Percentiles rank a stretch among this genome's conserved stretches.
Conservation (phyloP, 2,113 vertebrate genomes). For the Chaetorhynchus papuensis region DNA sequence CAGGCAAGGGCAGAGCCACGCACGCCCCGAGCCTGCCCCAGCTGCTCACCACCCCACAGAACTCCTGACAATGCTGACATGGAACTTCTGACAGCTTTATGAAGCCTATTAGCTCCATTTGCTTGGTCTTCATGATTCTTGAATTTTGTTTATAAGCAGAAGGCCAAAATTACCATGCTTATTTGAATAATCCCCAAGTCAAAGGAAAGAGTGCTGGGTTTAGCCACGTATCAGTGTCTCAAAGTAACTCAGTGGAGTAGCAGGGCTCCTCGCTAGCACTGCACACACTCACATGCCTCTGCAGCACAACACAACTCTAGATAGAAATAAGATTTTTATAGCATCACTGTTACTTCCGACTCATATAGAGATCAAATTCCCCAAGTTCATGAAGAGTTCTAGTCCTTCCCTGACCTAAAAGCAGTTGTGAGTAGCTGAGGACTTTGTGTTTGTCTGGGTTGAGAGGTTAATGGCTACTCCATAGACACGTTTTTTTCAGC, state of each 20-base stretch:
- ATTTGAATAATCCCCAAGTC: neutral
- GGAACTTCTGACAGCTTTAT: neutral
- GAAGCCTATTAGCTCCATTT: neutral
- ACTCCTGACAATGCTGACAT: neutral
- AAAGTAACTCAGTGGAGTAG: neutral
- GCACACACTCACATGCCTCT: neutral
- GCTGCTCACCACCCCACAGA: neutral
- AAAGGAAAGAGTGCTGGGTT: neutral
- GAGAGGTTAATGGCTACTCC: constrained; percentile 25
- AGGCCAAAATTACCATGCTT: neutral
- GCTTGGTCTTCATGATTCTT: neutral
- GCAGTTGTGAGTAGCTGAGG: neutral
- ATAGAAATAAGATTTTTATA: neutral
- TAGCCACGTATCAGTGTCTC: neutral
- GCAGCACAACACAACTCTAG: neutral
- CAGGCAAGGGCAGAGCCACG: neutral
- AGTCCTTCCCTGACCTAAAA: neutral
- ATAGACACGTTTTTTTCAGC: neutral
- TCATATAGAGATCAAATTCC: neutral
- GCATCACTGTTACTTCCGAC: neutral
- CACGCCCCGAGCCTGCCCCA: neutral
- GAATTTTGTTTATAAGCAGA: neutral
- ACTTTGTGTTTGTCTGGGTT: neutral
- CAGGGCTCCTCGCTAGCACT: neutral
- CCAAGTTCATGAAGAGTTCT: neutral